Conservation (phyloP, 2,113 vertebrate genomes). For the Chelonoidis abingdonii region DNA sequence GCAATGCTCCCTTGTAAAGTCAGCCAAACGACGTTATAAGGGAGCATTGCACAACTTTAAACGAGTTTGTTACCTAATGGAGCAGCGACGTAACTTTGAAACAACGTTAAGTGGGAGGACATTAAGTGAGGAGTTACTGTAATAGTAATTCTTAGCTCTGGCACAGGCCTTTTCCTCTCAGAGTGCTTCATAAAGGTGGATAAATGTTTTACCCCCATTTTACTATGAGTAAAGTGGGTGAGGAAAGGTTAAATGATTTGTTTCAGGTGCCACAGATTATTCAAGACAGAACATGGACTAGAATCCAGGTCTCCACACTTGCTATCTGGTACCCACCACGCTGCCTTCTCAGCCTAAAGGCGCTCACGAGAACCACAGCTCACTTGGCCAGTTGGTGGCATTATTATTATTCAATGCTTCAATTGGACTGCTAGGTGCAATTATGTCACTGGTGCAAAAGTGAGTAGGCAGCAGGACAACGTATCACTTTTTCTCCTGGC, state of each 20-base stretch:
- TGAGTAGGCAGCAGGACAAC: not conserved
- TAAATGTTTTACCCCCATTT: not conserved
- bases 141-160: not conserved
- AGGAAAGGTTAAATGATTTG: not conserved
- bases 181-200: not conserved
- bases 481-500: not conserved
- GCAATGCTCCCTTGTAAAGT: no score
- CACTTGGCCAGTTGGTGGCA: not conserved
- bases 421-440: accelerated
- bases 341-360: not conserved
- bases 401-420: not conserved
- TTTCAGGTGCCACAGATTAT: not conserved
- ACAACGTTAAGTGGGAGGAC: no score
- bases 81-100: no score
- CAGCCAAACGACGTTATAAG: no score
- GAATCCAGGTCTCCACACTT: not conserved
- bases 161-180: not conserved
- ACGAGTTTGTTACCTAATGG: no score
- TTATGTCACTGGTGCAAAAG: not conserved
- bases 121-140: no score
- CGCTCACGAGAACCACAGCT: not conserved
- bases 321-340: not conserved
- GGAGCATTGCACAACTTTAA: no score
- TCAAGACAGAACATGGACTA: not conserved
- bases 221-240: not conserved